phyloP scores from a whole-genome alignment of 2,113 vertebrate species.

The Melospiza georgiana region DNA sequence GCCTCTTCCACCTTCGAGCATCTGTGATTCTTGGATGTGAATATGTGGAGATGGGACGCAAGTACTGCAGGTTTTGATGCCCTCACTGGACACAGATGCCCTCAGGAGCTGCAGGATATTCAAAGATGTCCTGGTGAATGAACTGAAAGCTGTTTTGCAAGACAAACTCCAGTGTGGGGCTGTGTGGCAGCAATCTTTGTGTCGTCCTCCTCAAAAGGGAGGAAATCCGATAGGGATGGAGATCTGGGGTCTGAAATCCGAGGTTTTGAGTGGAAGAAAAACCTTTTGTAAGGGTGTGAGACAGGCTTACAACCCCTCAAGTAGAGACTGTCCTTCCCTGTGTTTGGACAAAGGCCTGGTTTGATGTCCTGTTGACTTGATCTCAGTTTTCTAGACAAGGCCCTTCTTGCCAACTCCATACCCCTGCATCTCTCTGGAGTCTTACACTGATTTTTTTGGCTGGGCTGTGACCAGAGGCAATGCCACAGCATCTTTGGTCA shows the following conservation, averaged over 20 bases:
- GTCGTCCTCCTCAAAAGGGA: neutral
- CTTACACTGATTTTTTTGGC: neutral
- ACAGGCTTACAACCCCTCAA: neutral
- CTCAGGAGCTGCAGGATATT: neutral
- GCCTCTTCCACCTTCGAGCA: neutral
- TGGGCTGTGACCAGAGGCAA: neutral
- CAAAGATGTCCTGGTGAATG: neutral
- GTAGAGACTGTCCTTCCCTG: neutral
- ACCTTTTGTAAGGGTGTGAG: neutral
- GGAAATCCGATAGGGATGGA: neutral
- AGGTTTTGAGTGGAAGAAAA: neutral
- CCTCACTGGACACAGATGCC: neutral
- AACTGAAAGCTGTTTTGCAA: neutral
- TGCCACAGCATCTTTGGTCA: neutral
- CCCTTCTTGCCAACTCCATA: neutral
- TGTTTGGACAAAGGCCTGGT: neutral
- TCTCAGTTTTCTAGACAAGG: neutral
- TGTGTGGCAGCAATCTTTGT: neutral
- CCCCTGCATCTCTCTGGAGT: neutral
- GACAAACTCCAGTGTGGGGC: neutral
- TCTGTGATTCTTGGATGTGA: neutral
- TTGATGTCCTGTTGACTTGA: neutral
- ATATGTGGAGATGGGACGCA: neutral
- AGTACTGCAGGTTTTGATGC: neutral
- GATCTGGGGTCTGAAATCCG: neutral